Base-by-base conservation (phyloP, 2,113 vertebrate genomes). In the Galeopterus variegatus region DNA sequence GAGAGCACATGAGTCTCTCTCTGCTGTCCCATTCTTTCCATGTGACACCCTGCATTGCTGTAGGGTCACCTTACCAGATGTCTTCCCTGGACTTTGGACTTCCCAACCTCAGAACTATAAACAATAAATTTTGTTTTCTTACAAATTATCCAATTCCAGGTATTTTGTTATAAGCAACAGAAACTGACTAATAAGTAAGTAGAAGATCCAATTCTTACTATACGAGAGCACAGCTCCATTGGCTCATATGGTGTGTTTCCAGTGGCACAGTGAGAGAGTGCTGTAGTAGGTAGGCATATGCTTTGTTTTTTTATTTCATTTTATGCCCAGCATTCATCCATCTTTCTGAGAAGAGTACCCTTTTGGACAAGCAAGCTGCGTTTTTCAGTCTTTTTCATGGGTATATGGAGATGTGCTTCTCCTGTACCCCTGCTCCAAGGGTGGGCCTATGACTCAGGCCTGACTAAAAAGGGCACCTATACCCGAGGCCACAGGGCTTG, bases 281-380 rank as follows among this genome's bases (percentile, higher is more conserved):
- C 45, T 36, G 3, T 26, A 31, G 26, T 26, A 85, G 62, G 52
- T 79, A 85, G 52, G 52, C 70, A 52, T 8, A 3, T 41, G 14
- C n/a, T 94, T 70, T n/a, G 48, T 45, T 88, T 75, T 60, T 67
- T n/a, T 56, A 41, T 75, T 89, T 83, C 52, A 24, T 58, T 88
- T 81, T 94, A 77, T 76, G 60, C 69, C 14, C 6, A 84, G 8
- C 48, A 60, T 69, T 77, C 9, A 5, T 62, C 28, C 15, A 83
- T 31, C 14, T 24, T 69, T 69, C 24, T 58, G 24, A 12, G 85
- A 69, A 90, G 60, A 19, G 52, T 52, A 7, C 13, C 36, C 33
- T 62, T 75, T 91, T 70, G 19, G 50, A 79, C 54, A 21, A 45
- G 54, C 19, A 41, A n/a, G 13, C 18, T 33, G 19, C 28, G 4